phyloP scores from a whole-genome alignment of 2,797 vertebrate genomes.

The Sternotherus odoratus region DNA sequence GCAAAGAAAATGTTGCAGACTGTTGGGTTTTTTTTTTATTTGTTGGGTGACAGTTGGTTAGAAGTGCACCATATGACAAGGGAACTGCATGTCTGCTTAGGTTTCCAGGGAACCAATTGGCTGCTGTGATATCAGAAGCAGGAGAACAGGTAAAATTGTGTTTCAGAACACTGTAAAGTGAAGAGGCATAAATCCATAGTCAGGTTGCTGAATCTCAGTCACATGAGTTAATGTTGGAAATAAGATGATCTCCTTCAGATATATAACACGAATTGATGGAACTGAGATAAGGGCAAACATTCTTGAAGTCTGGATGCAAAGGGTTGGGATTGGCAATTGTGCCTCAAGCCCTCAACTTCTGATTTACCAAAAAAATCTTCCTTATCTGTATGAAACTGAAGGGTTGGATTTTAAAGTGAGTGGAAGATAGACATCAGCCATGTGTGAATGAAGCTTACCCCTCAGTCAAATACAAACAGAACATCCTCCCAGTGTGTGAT shows the following conservation, averaged over 20 bases:
- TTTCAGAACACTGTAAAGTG: neutral
- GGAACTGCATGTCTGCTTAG: neutral
- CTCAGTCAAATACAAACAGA: neutral
- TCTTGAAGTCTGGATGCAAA: fast-evolving
- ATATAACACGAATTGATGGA: neutral
- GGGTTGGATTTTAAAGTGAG: neutral
- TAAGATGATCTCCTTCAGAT: neutral
- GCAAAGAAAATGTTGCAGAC: neutral
- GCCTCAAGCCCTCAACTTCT: neutral
- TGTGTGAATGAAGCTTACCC: fast-evolving
- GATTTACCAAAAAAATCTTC: neutral
- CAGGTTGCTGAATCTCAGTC: neutral
- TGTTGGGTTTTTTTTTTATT: neutral
- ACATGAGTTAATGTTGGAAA: too few species aligned
- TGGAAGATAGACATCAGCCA: neutral
- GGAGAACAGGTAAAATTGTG: neutral
- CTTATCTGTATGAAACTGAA: neutral
- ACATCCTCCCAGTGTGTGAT: neutral
- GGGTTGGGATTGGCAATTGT: neutral
- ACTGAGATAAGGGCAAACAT: neutral
- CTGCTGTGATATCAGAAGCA: neutral
- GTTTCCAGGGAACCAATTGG: neutral
- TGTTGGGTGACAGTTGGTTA: neutral
- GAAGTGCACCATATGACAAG: neutral
- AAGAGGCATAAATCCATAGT: neutral